Evolutionary conservation across 2,797 vertebrate genomes (phyloP), one percentile per base, ranked within the genome.

Genomic region (Etheostoma perlongum): DNA sequence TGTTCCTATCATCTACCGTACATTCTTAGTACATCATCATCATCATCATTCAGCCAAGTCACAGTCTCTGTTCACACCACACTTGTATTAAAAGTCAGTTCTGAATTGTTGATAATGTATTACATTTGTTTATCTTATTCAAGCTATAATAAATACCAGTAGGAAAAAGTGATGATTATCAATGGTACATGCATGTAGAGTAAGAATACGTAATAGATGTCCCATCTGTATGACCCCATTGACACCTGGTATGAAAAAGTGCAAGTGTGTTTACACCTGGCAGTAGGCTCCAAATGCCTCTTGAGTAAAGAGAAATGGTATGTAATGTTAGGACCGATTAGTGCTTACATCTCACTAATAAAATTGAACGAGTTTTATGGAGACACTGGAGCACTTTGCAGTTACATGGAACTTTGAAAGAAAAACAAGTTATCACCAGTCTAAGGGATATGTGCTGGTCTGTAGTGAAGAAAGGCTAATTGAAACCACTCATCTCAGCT

Each of bases 381-480:
- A 76, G 70, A 83, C 48, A 47, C 48, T 57, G 74, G 46, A 52
- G 61, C 67, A 47, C 78, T 82, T 82, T 57, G 78, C 21, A 69
- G 52, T 63, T 61, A 78, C 72, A 68, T 33, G 51, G 40, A 60
- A 72, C 58, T 71, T 44, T 53, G 51, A 80, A 72, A 76, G 65
- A 80, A 78, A 73, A 79, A 78, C 71, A 76, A 48, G 58, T 65
- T 57, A 59, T 61, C 23, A 16, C 46, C 72, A 54, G 60, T 75
- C 57, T 76, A 19, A 60, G 10, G 52, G 36, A 12, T 11, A 60
- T 58, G 62, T 30, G 63, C 57, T 14, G 6, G 47, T 40, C 36
- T 16, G n/a, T 11, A 61, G 77, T 65, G 33, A 25, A 76, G 54
- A 76, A 36, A 68, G 23, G 40, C 70, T 79, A 67, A 86, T 81